phyloP scores from a whole-genome alignment of 2,113 vertebrate genomes.

The Oenanthe melanoleuca region DNA sequence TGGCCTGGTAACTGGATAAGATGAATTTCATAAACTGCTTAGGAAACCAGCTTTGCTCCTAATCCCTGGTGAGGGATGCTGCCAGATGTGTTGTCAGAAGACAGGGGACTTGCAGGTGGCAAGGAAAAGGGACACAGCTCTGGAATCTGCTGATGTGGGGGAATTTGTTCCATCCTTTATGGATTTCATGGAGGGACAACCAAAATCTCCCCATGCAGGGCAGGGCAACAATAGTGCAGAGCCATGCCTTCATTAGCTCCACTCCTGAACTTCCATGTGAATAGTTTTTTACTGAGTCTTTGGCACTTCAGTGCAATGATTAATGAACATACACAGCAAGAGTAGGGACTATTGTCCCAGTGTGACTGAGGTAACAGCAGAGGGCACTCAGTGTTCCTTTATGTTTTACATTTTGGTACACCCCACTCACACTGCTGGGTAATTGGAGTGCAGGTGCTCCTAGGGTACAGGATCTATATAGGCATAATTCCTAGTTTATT shows the following conservation, averaged over 20 bases:
- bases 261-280: not conserved
- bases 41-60: not conserved
- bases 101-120: not conserved
- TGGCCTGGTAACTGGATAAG: not conserved
- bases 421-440: not conserved
- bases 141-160: not conserved
- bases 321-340: not conserved
- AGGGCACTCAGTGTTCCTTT: conserved; percentile 48
- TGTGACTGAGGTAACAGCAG: conserved; percentile 36
- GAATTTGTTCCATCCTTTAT: not conserved
- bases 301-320: not conserved
- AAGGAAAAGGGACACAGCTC: not conserved
- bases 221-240: not conserved
- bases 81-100: not conserved
- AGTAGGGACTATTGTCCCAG: not conserved
- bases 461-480: not conserved
- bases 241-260: not conserved
- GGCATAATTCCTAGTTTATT: not conserved
- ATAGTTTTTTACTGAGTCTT: not conserved
- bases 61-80: not conserved
- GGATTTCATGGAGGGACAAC: not conserved
- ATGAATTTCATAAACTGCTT: not conserved
- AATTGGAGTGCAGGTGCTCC: not conserved
- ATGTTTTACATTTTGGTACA: not conserved
- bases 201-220: not conserved